Evolutionary conservation across 2,888 invertebrate genomes (phyloP), one percentile per base, ranked within the genome.

Genomic region (Trissolcus brochymenae): DNA sequence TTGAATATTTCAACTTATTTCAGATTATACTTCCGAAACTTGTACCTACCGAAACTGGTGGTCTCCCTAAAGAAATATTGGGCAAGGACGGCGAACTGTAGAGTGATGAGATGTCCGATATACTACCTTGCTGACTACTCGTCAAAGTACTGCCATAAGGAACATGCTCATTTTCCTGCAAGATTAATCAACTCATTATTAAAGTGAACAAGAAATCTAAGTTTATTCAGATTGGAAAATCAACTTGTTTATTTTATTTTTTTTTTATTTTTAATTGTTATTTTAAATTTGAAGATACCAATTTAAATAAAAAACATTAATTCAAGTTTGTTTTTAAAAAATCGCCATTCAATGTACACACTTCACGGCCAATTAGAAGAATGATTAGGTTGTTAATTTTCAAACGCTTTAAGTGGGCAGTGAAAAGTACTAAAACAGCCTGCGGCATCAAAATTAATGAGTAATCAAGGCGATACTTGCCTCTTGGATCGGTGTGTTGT

Each of bases 11-110:
- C 19, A 19, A 19, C 19, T 25, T 25, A 4, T 25, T 25, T 25
- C 3, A 25, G 25, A 6, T 25, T 4, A 6, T 4, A 4, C 25
- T 35, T 9, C 11, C 35, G 6, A 6, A 29, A 7, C 9, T 51
- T 21, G 19, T 21, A 74, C 71, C 66, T 81, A 89, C 85, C 54
- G 89, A 87, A 82, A 92, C 90, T 86, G 92, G 94, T 80, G 96
- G 96, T 84, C 95, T 92, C 70, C 96, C 98, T 84, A 98, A 91
- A 78, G 97, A 97, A 88, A 98, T 98, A 91, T 98, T 98, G 86
- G 98, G 98, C 95, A 98, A 94, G 85, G 98, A 98, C 70, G 98
- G 98, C 84, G 97, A 97, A 84, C 96, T 96, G 91, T 98, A 98
- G 78, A 98, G 92, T 76, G 95, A 90, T 16, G 68, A 75, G 85